Evolutionary conservation across 35 echinoderm and acorn worm genomes (phyloP).

Genomic region (Diadema setosum): DNA sequence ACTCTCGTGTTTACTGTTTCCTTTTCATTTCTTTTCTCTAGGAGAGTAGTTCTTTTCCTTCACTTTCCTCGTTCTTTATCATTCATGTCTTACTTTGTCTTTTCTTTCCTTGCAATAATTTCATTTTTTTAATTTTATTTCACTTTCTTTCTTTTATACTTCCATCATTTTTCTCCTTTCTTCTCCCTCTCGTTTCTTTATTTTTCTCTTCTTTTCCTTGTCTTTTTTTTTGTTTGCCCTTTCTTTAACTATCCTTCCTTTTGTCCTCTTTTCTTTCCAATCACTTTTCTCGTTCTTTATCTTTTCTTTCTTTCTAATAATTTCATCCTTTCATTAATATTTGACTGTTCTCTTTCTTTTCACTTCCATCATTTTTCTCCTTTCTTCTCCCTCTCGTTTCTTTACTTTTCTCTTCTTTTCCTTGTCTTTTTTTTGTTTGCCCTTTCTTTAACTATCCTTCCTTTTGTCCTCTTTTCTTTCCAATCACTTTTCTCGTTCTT

Average conservation of each 20-base stretch:
- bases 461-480: neutral
- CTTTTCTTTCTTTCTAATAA: too few species aligned
- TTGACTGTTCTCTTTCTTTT: neutral
- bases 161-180: neutral
- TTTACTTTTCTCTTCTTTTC: neutral
- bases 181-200: neutral
- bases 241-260: too few species aligned
- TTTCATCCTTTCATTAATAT: too few species aligned
- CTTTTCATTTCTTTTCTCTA: neutral
- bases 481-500: neutral
- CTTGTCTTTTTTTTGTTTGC: neutral
- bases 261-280: too few species aligned
- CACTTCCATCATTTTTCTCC: neutral
- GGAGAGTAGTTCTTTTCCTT: neutral
- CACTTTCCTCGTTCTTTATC: neutral
- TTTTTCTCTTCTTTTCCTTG: neutral
- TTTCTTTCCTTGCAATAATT: neutral
- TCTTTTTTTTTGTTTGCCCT: too few species aligned
- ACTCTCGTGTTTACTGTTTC: neutral
- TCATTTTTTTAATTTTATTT: neutral
- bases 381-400: neutral
- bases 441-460: neutral
- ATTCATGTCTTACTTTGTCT: neutral
- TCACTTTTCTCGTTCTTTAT: too few species aligned
- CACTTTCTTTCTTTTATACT: neutral